Evolutionary conservation across 2,797 vertebrate species (phyloP), one percentile per base, ranked within the genome.

Genomic region (Falco peregrinus): DNA sequence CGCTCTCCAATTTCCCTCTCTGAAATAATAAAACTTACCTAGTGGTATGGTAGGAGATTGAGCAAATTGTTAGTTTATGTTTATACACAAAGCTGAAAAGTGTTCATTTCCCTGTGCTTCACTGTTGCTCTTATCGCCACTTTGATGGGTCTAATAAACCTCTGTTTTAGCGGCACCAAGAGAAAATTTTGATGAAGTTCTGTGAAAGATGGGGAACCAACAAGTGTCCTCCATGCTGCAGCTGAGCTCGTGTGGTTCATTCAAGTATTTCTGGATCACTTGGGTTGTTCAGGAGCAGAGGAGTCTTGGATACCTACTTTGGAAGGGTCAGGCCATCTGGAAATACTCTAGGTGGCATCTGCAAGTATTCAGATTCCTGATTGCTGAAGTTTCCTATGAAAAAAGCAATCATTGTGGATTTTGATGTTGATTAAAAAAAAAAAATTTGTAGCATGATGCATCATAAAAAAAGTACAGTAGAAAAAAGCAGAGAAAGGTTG

Each of bases 241-340:
- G 47, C 74, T 92, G 50, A 93, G 84, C 24, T 50, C 84, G 31
- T 0, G 1, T 69, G 26, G 73, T 75, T 90, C 77, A 35, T 73
- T 91, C 81, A 84, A 33, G 47, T 84, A 50, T 90, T 93, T 50
- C 75, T 90, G 63, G 73, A 79, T 94, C 63, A 70, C 61, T 85
- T 87, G 84, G 28, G 33, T 51, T 73, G 65, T 65, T 68, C 59
- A 43, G 31, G 68, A 94, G 70, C 39, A 86, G 82, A 97, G 47
- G 65, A 83, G 25, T 78, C 90, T 87, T 84, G 63, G 71, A 63
- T 85, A 51, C 51, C 69, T 89, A 17, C 73, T 91, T 86, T 61
- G 67, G 48, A 81, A 91, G 79, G 15, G 35, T 50, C 31, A 29
- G 73, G 63, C 56, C 37, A 18, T 67, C 20, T 76, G 63, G 63